These are phyloP conservation scores for Alethe castanea DNA, from an alignment of 2,113 vertebrate genomes.

Conservation along the genomic window DNA sequence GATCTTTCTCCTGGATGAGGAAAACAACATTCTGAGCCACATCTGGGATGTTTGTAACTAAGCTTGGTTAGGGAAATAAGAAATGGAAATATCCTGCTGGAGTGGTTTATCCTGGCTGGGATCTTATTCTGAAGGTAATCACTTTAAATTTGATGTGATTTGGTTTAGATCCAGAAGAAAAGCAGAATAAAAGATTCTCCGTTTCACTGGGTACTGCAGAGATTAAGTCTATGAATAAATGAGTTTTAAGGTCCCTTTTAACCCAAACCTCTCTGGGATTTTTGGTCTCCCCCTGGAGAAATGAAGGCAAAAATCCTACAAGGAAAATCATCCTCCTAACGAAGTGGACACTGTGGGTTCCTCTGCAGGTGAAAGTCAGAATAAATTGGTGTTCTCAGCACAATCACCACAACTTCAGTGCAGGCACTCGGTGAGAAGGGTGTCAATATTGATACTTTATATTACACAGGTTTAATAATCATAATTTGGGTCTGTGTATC, in stretches of 20 bases:
- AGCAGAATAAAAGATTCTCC: not conserved
- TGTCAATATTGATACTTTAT: not conserved
- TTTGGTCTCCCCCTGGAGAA: not conserved
- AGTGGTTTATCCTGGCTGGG: not conserved
- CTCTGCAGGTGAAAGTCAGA: not conserved
- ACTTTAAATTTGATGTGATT: not conserved
- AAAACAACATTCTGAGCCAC: conserved; percentile 43
- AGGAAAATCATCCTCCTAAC: not conserved
- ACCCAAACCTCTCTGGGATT: not conserved
- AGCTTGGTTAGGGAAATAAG: not conserved
- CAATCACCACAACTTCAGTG: not conserved
- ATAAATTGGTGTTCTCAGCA: not conserved
- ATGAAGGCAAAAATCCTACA: not conserved
- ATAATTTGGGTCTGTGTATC: fast-evolving
- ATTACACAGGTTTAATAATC: not conserved
- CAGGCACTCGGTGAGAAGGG: not conserved
- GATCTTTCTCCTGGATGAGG: conserved; percentile 50
- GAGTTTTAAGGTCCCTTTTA: not conserved
- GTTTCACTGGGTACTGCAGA: not conserved
- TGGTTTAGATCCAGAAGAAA: not conserved
- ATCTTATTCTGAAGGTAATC: not conserved
- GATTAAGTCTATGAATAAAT: not conserved
- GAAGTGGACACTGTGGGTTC: not conserved
- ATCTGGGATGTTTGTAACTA: not conserved
- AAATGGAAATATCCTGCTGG: not conserved